Base-by-base conservation (phyloP, 1,140 invertebrate genomes). In the Xylocopa sonorina region DNA sequence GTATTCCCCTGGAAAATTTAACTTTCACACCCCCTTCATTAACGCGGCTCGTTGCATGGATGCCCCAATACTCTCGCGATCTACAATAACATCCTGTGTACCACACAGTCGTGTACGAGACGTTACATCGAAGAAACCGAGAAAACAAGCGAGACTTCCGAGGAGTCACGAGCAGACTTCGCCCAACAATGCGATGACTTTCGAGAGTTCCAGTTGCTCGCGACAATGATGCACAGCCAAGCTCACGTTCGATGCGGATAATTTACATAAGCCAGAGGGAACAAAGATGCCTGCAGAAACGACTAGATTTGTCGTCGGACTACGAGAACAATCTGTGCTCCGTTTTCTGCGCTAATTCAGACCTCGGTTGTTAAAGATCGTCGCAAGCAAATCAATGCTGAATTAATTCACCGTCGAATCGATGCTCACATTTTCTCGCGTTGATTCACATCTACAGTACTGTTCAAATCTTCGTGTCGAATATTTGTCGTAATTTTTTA, bases 201-300 rank as follows among this genome's bases (percentile, higher is more conserved):
- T 68, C 32, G 29, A 38, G n/a, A 16, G n/a, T n/a, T 51, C 29
- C 21, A 34, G 29, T n/a, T 51, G 27, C 41, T 5, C 9, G 21
- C 24, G 62, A 67, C 43, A 67, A 50, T 67, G 64, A 67, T 48
- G 21, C 64, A n/a, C 18, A 27, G 4, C 9, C 63, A 12, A 18
- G 12, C 3, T 12, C 27, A 7, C 27, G 46, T 67, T 67, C 29
- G 29, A 14, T 3, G 12, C 27, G 7, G 27, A 67, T 41, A 55
- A 16, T 69, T 55, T 41, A n/a, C 50, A 53, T 41, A 55, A 53
- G 9, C 50, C 50, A 10, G 66, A 69, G 32, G 34, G 14, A 38
- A 53, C 1, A 0, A 21, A 34, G n/a, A 38, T 24, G 29, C 1
- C 14, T 12, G 16, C 21, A 16, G 1, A 55, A 41, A 9, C 21